phyloP scores from a whole-genome alignment of 2,888 invertebrate genomes.

The Brachyptera risi region DNA sequence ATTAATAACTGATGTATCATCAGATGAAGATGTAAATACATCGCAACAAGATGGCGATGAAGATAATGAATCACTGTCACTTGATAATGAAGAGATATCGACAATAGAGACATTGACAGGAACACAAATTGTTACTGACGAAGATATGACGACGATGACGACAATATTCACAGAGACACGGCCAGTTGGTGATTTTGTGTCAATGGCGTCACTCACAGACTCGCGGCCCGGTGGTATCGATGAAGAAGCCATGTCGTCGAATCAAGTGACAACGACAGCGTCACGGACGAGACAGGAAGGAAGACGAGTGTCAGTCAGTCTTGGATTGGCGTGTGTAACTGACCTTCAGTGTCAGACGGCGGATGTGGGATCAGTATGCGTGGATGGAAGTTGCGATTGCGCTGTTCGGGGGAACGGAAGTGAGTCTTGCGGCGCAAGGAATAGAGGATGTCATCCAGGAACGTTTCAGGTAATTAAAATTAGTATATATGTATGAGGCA shows the following conservation, averaged over 20 bases:
- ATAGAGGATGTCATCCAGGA: slow-evolving; percentile 74
- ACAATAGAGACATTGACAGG: background rate
- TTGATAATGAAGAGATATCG: background rate
- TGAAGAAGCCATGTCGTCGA: too few relatives aligned
- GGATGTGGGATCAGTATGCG: slow-evolving; percentile 72
- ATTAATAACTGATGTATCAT: background rate
- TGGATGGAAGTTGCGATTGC: slow-evolving; percentile 75
- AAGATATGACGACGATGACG: background rate
- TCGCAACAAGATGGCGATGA: background rate
- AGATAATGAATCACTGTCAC: background rate
- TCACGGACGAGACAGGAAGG: background rate
- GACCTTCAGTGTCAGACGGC: slow-evolving; percentile 77
- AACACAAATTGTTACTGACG: too few relatives aligned
- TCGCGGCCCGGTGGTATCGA: background rate
- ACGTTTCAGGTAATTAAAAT: slow-evolving; percentile 68
- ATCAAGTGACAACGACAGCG: background rate
- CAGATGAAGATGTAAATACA: background rate
- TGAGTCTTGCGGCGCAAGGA: slow-evolving; percentile 63
- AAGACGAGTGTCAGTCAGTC: slow-evolving; percentile 55
- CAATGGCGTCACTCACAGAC: background rate
- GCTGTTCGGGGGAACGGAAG: slow-evolving; percentile 51
- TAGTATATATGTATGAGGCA: too few relatives aligned
- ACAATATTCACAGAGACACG: background rate
- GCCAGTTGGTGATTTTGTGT: background rate
- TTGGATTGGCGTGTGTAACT: slow-evolving; percentile 70